Base-by-base conservation (phyloP, 1,140 invertebrate genomes). In the Neodiprion virginianus region DNA sequence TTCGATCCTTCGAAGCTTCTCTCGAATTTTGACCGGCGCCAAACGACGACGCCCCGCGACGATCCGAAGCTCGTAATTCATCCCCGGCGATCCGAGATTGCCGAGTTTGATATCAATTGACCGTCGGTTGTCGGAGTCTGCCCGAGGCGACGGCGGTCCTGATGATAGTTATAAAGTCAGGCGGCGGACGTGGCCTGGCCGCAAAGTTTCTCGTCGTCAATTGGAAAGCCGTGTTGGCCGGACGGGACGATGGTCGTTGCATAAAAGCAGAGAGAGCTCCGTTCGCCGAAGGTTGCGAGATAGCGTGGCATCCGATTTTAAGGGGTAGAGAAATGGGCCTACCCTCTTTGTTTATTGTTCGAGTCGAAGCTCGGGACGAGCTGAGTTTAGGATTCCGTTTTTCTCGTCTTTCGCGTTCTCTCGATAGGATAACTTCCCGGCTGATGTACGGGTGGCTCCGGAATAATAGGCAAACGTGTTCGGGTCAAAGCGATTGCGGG, bases 331-430 rank as follows among this genome's bases (percentile, higher is more conserved):
- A 61, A 61, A 11, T 0, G 53, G 53, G 11, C n/a, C 7, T 1
- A 61, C 53, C 53, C 53, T 61, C 11, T 61, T 61, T 61, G 53
- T 61, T 61, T 61, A 61, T 61, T 61, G 53, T 61, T 61, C 53
- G n/a, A 61, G 53, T 61, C 53, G 2, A 12, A 5, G 11, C 7
- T n/a, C 53, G 53, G 53, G 53, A 12, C n/a, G 53, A 61, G 28
- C 28, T 40, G 28, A 40, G 28, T 40, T 40, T 40, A 40, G 28
- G 28, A 40, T 40, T 40, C 28, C 28, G 28, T 40, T 12, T 61
- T 61, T 61, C 11, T n/a, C 53, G 11, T 11, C 53, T 61, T n/a
- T 40, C 28, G 28, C 28, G 28, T n/a, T 61, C n/a, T 61, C n/a
- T 61, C 53, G 11, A 61, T 61, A n/a, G 53, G 53, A 61, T 61